phyloP scores from a whole-genome alignment of 2,888 invertebrate genomes.

The Melieria omissa region DNA sequence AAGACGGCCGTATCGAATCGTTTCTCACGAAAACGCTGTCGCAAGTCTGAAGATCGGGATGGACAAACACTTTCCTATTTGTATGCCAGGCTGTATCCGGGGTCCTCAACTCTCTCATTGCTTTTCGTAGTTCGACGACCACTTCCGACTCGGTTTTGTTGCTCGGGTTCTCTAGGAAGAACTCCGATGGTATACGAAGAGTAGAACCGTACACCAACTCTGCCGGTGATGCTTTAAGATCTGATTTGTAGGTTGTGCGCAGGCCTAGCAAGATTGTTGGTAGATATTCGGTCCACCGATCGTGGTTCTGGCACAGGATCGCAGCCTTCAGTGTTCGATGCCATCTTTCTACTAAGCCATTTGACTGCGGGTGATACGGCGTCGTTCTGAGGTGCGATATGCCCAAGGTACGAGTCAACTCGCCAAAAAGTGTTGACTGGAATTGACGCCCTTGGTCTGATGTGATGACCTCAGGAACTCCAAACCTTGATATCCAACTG shows the following conservation, averaged over 20 bases:
- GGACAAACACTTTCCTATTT: too few relatives aligned
- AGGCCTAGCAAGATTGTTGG: constrained; percentile 36
- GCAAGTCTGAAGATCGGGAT: too few relatives aligned
- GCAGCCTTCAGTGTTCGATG: constrained; percentile 39
- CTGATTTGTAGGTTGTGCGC: constrained; percentile 34
- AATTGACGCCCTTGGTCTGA: constrained; percentile 8
- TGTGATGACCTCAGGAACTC: background rate
- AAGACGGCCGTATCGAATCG: constrained; percentile 9
- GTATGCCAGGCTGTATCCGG: too few relatives aligned
- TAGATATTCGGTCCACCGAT: constrained; percentile 34
- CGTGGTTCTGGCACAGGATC: constrained; percentile 35
- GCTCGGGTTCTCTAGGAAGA: constrained; percentile 26
- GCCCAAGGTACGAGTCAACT: background rate
- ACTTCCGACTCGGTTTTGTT: constrained; percentile 12
- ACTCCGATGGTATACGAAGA: constrained; percentile 48
- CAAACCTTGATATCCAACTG: background rate
- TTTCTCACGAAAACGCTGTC: background rate
- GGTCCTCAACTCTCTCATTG: too few relatives aligned
- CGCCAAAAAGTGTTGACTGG: background rate
- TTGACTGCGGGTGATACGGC: constrained; percentile 37
- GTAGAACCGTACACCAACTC: constrained; percentile 55
- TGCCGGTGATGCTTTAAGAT: constrained; percentile 43
- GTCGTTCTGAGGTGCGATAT: constrained; percentile 34
- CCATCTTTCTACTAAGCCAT: constrained; percentile 40
- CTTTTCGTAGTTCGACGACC: too few relatives aligned